Conservation (phyloP, 1,140 invertebrate species). For the Hylaeus anthracinus region DNA sequence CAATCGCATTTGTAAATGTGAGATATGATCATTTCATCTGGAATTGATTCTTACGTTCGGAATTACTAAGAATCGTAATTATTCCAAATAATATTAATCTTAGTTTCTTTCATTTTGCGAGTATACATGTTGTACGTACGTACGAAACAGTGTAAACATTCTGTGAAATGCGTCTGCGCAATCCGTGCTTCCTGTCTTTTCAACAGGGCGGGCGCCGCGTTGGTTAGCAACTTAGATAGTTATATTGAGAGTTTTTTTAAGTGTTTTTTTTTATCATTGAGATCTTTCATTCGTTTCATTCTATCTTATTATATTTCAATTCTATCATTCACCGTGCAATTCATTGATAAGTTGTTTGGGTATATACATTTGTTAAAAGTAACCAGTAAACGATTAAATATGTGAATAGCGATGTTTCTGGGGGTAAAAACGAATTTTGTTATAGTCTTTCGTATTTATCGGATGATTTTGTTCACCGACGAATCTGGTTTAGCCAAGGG, state of each 20-base stretch:
- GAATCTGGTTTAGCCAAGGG: constrained; percentile 9
- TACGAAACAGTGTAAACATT: constrained; percentile 65
- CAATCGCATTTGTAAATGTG: constrained; percentile 57
- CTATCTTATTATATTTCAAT: constrained; percentile 32
- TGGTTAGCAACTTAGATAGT: constrained; percentile 56
- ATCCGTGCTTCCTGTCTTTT: constrained; percentile 62
- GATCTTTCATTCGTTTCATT: constrained; percentile 43
- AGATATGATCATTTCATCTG: constrained; percentile 54
- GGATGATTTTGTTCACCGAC: constrained; percentile 17
- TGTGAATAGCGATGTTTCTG: constrained; percentile 40
- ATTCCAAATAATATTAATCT: constrained; percentile 47
- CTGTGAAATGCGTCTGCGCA: constrained; percentile 59
- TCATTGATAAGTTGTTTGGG: constrained; percentile 37
- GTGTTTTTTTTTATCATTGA: constrained; percentile 50
- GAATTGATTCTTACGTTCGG: constrained; percentile 58
- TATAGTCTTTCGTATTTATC: constrained; percentile 42
- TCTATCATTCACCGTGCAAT: constrained; percentile 53
- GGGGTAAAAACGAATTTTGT: constrained; percentile 28
- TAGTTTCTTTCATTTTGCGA: constrained; percentile 38
- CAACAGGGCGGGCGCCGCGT: constrained; percentile 41
- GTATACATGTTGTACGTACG: constrained; percentile 64
- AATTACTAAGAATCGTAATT: constrained; percentile 43
- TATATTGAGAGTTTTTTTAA: constrained; percentile 49
- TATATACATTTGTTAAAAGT: constrained; percentile 39
- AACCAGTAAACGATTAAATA: constrained; percentile 33